Evolutionary conservation across 2,113 vertebrate genomes (phyloP), one percentile per base, ranked within the genome.

Genomic region (Pagrus major): DNA sequence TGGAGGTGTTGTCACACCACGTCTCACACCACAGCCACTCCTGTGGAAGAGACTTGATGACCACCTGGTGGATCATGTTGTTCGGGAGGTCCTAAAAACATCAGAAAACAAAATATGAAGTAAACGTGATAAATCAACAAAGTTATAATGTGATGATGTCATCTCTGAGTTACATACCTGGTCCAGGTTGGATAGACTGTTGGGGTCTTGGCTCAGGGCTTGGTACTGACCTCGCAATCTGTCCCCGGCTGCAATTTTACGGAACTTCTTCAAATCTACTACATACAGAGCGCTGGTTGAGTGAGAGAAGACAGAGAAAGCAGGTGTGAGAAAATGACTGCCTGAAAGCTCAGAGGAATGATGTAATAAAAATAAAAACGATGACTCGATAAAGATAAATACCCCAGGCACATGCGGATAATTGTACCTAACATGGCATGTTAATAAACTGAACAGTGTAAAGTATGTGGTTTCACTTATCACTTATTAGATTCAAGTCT

Each of bases 1-100:
- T 99, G 68, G 98, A 99, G 35, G 93, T 81, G n/a, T 98, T 95
- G 20, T 97, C 96, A 56, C 98, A 99, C 98, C 98, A 99, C 12
- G 98, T 98, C 90, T 99, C 98, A 85, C 98, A 99, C 98, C 98
- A 99, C 41, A 99, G 93, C 98, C 98, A 99, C 71, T 99, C 97
- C 88, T 98, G 97, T 82, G 98, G 97, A 25, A 99, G 96, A 78
- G 97, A 97, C 94, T 97, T 99, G 79, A 99, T 99, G 71, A 96
- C 94, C 72, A 99, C 97, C 91, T 99, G 97, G 92, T 99, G 97
- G 91, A 99, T 99, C 98, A 99, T 99, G 86, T 98, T 97, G 89
- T 99, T 99, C 47, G 98, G 98, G 78, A 99, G 97, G 88, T 99
- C 98, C 98, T 99, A 78, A 25, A 66, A 46, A 56, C 18, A 59